Evolutionary conservation across 2,888 invertebrate species (phyloP), one percentile per base, ranked within the genome.

Genomic region (Hydrotaea diabolus): DNA sequence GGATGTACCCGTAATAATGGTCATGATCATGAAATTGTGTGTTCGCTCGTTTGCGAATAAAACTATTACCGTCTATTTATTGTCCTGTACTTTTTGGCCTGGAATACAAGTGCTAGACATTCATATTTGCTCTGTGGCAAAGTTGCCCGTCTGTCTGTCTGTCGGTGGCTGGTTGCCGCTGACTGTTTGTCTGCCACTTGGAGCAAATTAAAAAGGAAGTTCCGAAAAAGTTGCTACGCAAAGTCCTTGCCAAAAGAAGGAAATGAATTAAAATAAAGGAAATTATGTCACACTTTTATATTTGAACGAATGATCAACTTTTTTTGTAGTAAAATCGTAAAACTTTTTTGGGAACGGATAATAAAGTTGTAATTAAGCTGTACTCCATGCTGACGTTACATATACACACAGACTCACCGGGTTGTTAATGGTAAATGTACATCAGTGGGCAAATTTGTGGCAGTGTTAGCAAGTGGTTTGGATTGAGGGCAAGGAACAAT

Each of bases 221-320:
- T 80, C 66, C 78, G 36, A 53, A 69, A 77, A 75, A 85, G 81
- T 79, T 85, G 69, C 31, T 84, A 19, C 64, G 59, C 64, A 80
- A 84, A 72, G 75, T 57, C 49, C 57, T 73, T 78, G 81, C 66
- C 15, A 49, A 57, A 69, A 31, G 76, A 79, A 73, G 82, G 81
- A 85, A 82, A 82, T 85, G 82, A 85, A 85, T 82, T 85, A 85
- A 85, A 82, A 77, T 77, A 77, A 85, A 79, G 84, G 84, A 85
- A 85, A 82, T 85, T 82, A 85, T 85, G 73, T 66, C 78, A 79
- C 64, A 85, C 66, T 66, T 23, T 81, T 46, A 66, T 43, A 19
- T 57, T 43, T 57, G 5, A 8, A 49, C 13, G 64, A 77, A 77
- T 77, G 53, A 74, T 43, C 77, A 83, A 80, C 49, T 57, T 75